These are phyloP conservation scores for Leptarthrus brevirostris DNA, from an alignment of 2,888 invertebrate genomes.

Conservation along the genomic window DNA sequence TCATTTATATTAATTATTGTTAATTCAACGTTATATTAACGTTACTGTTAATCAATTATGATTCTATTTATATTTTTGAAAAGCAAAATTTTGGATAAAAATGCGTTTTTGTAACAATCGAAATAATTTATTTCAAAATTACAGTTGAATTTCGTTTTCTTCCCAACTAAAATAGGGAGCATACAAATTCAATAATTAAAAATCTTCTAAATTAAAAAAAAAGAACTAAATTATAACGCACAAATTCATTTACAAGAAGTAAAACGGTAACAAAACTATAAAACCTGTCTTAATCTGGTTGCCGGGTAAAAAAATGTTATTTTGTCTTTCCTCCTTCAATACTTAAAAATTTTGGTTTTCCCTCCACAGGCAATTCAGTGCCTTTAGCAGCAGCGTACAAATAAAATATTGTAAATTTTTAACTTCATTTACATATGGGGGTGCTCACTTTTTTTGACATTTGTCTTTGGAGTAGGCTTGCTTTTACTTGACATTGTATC, in stretches of 20 bases:
- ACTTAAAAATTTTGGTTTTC: conserved; percentile 54
- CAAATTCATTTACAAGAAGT: conserved; percentile 5
- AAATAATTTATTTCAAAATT: conserved; percentile 48
- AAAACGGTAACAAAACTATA: conserved; percentile 24
- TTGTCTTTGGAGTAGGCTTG: conserved; percentile 14
- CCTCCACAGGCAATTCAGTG: conserved; percentile 39
- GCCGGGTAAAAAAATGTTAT: conserved; percentile 23
- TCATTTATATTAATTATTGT: too few relatives aligned
- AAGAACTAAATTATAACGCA: neutral
- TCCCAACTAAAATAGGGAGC: conserved; percentile 37
- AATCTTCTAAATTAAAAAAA: conserved; percentile 30
- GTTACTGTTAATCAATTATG: too few relatives aligned
- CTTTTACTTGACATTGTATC: neutral
- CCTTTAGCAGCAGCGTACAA: conserved; percentile 20
- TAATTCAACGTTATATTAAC: too few relatives aligned
- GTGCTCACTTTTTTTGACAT: conserved; percentile 2
- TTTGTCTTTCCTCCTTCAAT: conserved; percentile 47
- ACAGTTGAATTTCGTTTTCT: conserved; percentile 21
- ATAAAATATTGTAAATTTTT: conserved; percentile 14
- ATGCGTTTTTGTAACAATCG: conserved; percentile 31
- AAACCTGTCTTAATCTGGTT: conserved; percentile 35
- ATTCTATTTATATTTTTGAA: too few relatives aligned
- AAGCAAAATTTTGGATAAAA: too few relatives aligned
- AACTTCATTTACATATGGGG: neutral
- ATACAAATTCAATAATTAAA: conserved; percentile 36